Percentiles rank a stretch among this genome's conserved stretches.
These are phyloP conservation scores for Hyperopisus bebe DNA, from an alignment of 2,113 vertebrate genomes.

Conservation along the genomic window DNA sequence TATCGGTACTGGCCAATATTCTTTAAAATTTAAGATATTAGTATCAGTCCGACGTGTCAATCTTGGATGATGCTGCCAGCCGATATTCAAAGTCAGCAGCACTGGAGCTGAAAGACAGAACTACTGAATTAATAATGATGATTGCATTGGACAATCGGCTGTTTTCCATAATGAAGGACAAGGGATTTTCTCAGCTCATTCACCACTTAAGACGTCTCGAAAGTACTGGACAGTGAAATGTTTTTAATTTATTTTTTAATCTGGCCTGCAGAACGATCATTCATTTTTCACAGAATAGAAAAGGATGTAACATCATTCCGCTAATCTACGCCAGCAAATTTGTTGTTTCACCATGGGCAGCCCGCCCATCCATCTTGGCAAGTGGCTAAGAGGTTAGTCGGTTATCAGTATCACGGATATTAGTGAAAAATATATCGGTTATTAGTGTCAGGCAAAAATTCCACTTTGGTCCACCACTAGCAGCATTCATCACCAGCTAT, in stretches of 20 bases:
- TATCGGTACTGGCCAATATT: not conserved
- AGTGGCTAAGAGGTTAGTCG: not conserved
- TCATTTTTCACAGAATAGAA: not conserved
- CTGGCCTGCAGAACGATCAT: not conserved
- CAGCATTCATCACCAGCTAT: not conserved
- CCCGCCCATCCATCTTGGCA: not conserved
- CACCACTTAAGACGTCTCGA: not conserved
- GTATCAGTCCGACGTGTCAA: not conserved
- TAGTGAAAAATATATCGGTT: not conserved
- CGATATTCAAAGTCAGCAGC: not conserved
- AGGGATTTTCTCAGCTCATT: not conserved
- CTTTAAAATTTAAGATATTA: not conserved
- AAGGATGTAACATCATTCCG: not conserved
- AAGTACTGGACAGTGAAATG: not conserved
- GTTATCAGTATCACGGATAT: not conserved
- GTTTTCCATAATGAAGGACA: not conserved
- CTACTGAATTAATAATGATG: not conserved
- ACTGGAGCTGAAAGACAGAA: not conserved
- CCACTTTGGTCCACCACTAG: not conserved
- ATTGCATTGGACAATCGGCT: not conserved
- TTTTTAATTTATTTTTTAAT: not conserved
- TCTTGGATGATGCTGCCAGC: not conserved
- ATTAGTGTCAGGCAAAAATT: not conserved
- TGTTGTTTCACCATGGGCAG: not conserved
- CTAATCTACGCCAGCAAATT: not conserved